Conservation (phyloP, 1,140 invertebrate species). For the Calliopsis andreniformis region DNA sequence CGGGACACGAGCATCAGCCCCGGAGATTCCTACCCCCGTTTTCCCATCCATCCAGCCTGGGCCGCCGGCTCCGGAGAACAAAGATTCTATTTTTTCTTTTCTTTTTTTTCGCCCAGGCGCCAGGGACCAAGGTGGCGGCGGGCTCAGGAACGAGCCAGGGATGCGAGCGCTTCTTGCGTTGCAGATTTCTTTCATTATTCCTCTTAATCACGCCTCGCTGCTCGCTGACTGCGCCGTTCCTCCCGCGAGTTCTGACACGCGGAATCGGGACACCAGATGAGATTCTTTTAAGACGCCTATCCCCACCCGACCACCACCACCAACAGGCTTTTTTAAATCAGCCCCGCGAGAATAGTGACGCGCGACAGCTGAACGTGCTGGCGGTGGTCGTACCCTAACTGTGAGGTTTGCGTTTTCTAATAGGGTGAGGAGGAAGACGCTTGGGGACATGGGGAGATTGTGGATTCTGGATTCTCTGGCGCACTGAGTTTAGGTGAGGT, state of each 20-base stretch:
- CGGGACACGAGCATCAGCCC: constrained; percentile 55
- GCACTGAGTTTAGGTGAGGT: too few relatives aligned
- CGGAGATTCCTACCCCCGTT: constrained; percentile 51
- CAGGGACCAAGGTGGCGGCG: constrained; percentile 51
- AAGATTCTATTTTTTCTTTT: constrained; percentile 77
- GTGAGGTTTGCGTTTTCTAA: too few relatives aligned
- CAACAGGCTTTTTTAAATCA: constrained; percentile 7
- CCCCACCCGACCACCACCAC: not conserved
- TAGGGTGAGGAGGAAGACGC: too few relatives aligned
- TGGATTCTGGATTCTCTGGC: too few relatives aligned
- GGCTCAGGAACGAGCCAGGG: constrained; percentile 35
- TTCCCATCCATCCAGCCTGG: constrained; percentile 58
- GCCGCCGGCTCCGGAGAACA: constrained; percentile 66
- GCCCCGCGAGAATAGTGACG: not conserved
- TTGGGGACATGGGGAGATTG: too few relatives aligned
- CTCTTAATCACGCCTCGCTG: constrained; percentile 58
- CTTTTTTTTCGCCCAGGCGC: constrained; percentile 65
- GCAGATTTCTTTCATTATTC: constrained; percentile 66
- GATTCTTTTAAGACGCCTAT: constrained; percentile 38
- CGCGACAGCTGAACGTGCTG: not conserved
- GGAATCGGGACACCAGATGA: constrained; percentile 31
- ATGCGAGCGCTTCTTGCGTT: constrained; percentile 55
- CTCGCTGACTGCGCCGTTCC: constrained; percentile 52
- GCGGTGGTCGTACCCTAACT: not conserved
- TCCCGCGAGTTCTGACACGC: constrained; percentile 32